Conservation (phyloP, 2,888 invertebrate genomes). For the Agrilus cyanescens region DNA sequence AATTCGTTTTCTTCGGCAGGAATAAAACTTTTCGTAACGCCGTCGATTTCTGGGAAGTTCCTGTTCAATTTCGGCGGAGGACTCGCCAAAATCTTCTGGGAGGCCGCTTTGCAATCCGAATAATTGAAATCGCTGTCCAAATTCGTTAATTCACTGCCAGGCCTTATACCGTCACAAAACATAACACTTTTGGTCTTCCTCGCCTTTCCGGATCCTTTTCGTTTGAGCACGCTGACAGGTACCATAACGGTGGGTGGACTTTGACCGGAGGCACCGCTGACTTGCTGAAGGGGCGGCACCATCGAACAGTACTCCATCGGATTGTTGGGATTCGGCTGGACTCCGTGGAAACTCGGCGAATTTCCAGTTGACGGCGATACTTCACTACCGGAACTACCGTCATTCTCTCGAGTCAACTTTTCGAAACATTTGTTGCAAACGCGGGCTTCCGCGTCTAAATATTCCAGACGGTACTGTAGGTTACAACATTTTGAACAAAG, state of each 20-base stretch:
- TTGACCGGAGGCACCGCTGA: slow-evolving; percentile 39
- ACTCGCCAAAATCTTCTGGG: slow-evolving; percentile 8
- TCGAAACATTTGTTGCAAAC: slow-evolving; percentile 64
- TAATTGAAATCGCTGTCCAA: slow-evolving; percentile 50
- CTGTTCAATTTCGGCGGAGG: slow-evolving; percentile 8
- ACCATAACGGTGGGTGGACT: slow-evolving; percentile 65
- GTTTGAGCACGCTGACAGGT: slow-evolving; percentile 70
- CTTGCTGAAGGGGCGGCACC: slow-evolving; percentile 67
- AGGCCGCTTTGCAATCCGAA: slow-evolving; percentile 17
- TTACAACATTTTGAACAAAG: slow-evolving; percentile 69
- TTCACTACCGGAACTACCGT: slow-evolving; percentile 23
- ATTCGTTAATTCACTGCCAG: slow-evolving; percentile 75
- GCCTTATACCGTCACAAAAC: slow-evolving; percentile 82
- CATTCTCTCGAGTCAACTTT: slow-evolving; percentile 33
- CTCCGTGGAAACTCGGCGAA: slow-evolving; percentile 24
- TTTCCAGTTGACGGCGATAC: slow-evolving; percentile 21
- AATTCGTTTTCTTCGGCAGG: slow-evolving; percentile 40
- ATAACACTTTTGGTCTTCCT: slow-evolving; percentile 64
- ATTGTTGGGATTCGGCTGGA: slow-evolving; percentile 70
- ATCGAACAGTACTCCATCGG: slow-evolving; percentile 80
- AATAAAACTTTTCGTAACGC: slow-evolving; percentile 43
- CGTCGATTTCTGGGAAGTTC: slow-evolving; percentile 37
- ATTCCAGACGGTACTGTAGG: slow-evolving; percentile 56
- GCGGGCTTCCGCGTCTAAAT: slow-evolving; percentile 63
- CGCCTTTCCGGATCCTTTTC: slow-evolving; percentile 42